Evolutionary conservation across 2,113 vertebrate genomes (phyloP), one percentile per base, ranked within the genome.

Genomic region (Psittacula cyanocephala): DNA sequence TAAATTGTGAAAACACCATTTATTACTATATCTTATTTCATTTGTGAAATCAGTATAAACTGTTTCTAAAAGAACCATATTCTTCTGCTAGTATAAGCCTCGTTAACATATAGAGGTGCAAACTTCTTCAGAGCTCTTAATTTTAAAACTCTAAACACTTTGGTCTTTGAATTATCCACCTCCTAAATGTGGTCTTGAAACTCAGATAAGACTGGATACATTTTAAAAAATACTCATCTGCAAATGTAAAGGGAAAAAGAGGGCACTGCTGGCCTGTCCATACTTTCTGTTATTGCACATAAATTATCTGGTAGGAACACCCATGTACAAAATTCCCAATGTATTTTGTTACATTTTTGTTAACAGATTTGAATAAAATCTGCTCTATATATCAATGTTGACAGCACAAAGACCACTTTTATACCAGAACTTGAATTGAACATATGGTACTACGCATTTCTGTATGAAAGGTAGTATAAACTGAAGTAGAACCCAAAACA

Each of bases 141-240:
- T 55, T 79, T 90, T 74, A 70, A 91, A 86, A 74, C 5, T 1
- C 15, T 80, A 25, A 50, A 24, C 9, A 65, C 2, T 79, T 76
- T 13, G 6, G 22, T 64, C 23, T 86, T 39, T 87, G 15, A 59
- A 60, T 71, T 83, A 77, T 17, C 29, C 11, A 33, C 17, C 6
- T 76, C 13, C 10, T 75, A 74, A 63, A 17, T 37, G 4, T 64
- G 14, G 27, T 74, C 15, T 67, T 81, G 50, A 29, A 92, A 39
- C 3, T n/a, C 17, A 79, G 8, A 37, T 37, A 71, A 76, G 29
- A 35, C 12, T 55, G 10, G 10, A n/a, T 35, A 59, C 0, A 0
- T 82, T 96, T 85, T 88, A 12, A 50, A 64, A 89, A 90, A 72
- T 33, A 27, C 5, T 44, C 10, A 77, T 50, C 41, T 74, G 16